phyloP scores from a whole-genome alignment of 2,888 invertebrate species.

The Lasioglossum lativentre region DNA sequence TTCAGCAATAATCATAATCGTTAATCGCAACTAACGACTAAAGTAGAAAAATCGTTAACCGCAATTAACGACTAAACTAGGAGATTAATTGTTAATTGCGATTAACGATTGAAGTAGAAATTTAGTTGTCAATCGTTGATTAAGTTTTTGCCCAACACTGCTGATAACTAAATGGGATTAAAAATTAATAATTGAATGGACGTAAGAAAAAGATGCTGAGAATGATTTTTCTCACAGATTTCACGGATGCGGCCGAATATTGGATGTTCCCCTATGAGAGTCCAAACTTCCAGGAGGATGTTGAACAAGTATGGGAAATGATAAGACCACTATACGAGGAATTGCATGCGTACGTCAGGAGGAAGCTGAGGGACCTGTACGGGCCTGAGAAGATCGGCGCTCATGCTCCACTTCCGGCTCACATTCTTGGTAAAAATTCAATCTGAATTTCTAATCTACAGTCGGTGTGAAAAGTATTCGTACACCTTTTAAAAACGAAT shows the following conservation, averaged over 20 bases:
- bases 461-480: too few species aligned
- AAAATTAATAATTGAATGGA: neutral
- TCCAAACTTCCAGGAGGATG: constrained; percentile 90
- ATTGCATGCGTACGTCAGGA: constrained; percentile 95
- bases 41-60: too few species aligned
- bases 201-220: neutral
- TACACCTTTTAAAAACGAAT: too few species aligned
- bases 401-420: constrained; percentile 93
- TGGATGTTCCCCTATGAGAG: constrained; percentile 96
- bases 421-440: constrained; percentile 88
- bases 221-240: constrained; percentile 87
- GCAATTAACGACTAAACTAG: too few species aligned
- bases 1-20: too few species aligned
- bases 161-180: too few species aligned
- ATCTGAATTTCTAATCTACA: neutral
- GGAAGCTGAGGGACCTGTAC: constrained; percentile 92
- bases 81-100: too few species aligned
- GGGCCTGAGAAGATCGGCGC: constrained; percentile 93
- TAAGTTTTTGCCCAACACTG: too few species aligned
- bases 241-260: constrained; percentile 93
- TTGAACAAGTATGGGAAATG: constrained; percentile 93
- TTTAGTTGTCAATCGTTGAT: too few species aligned
- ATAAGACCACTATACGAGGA: constrained; percentile 94
- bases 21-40: too few species aligned
- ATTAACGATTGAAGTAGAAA: too few species aligned